A percentile compares a stretch with the other conserved stretches of the same genome.
Conservation (phyloP, 2,888 invertebrate genomes). For the Lissocephala sabroskyi region DNA sequence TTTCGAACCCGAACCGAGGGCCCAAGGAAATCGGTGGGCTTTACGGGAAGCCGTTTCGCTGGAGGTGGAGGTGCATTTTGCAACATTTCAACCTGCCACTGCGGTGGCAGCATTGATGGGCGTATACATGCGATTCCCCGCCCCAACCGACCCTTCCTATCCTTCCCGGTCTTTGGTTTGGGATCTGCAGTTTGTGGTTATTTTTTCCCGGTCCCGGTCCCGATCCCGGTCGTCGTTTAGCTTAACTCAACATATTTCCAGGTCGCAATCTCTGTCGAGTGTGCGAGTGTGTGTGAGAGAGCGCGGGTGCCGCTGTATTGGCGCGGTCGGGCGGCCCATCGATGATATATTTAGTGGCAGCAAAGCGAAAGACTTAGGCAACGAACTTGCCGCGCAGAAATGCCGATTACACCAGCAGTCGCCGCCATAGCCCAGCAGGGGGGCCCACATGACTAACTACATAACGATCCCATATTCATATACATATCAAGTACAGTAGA, state of each 20-base stretch:
- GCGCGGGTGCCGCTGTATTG: constrained; percentile 2
- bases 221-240: constrained; percentile 48
- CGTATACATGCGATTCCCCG: constrained; percentile 66
- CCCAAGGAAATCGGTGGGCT: constrained; percentile 11
- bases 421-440: constrained; percentile 45
- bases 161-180: too few relatives aligned
- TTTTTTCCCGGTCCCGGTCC: constrained; percentile 23
- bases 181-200: too few relatives aligned
- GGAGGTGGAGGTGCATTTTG: constrained; percentile 16
- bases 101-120: constrained; percentile 67
- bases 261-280: constrained; percentile 31
- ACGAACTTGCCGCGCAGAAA: constrained; percentile 43
- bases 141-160: constrained; percentile 6
- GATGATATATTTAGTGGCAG: constrained; percentile 64
- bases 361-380: constrained; percentile 61
- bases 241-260: constrained; percentile 61
- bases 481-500: constrained; percentile 16
- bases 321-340: constrained; percentile 41
- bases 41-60: not conserved
- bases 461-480: not conserved
- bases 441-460: constrained; percentile 42
- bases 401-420: constrained; percentile 43
- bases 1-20: constrained; percentile 59
- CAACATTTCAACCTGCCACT: constrained; percentile 67
- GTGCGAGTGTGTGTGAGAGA: not conserved